A percentile compares a stretch with the other conserved stretches of the same genome.
These are phyloP conservation scores for Ips typographus DNA, from an alignment of 1,140 invertebrate species.

Conservation along the genomic window DNA sequence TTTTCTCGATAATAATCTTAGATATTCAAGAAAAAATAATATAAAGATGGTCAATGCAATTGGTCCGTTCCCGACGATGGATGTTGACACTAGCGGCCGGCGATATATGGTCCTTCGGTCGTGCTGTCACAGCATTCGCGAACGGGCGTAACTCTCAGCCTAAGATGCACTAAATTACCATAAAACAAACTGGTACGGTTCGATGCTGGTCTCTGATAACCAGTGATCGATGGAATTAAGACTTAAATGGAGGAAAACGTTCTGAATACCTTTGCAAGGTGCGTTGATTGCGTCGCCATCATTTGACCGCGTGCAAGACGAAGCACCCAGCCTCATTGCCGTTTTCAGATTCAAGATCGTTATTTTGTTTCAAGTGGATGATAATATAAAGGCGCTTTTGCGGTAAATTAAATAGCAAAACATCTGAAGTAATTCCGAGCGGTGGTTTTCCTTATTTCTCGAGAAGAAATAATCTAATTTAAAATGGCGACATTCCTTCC, in stretches of 20 bases:
- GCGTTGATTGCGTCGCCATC: constrained; percentile 1
- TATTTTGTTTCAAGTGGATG: too few relatives aligned
- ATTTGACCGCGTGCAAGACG: neutral
- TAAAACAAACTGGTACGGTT: constrained; percentile 37
- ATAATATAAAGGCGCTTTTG: too few relatives aligned
- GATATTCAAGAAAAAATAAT: too few relatives aligned
- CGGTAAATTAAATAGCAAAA: too few relatives aligned
- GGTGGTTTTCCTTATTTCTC: constrained; percentile 7
- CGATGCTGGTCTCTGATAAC: constrained; percentile 26
- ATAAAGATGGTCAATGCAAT: constrained; percentile 3
- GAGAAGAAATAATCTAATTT: constrained; percentile 30
- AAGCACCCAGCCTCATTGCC: too few relatives aligned
- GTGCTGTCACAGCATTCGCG: constrained; percentile 32
- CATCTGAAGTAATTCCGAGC: neutral
- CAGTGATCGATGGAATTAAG: constrained; percentile 32
- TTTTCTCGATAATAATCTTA: too few relatives aligned
- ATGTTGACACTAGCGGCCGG: constrained; percentile 32
- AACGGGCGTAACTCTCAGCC: constrained; percentile 36
- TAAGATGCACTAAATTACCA: constrained; percentile 38
- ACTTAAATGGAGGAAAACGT: constrained; percentile 21
- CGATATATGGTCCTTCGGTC: constrained; percentile 36
- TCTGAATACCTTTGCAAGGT: constrained; percentile 5
- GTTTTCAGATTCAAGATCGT: too few relatives aligned
- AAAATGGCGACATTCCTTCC: constrained; percentile 19
- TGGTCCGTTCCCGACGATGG: constrained; percentile 5